A percentile compares a stretch with the other conserved stretches of the same genome.
These are phyloP conservation scores for Diabrotica virgifera DNA, from an alignment of 1,140 invertebrate species.

Conservation along the genomic window DNA sequence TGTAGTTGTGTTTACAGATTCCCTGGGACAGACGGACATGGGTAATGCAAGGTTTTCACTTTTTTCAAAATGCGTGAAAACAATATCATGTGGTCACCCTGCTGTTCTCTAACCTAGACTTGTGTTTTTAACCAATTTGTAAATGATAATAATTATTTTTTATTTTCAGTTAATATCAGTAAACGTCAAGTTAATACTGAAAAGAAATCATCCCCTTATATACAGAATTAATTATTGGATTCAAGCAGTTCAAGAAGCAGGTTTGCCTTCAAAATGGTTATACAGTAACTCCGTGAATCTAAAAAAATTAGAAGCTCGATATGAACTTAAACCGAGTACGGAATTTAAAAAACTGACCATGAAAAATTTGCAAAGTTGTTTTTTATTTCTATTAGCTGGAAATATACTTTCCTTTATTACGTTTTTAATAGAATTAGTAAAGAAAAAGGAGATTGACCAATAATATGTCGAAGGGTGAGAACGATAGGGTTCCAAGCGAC, in stretches of 20 bases:
- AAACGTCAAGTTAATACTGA: not conserved
- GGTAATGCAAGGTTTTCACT: no score
- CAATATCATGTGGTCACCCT: no score
- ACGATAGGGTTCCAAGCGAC: no score
- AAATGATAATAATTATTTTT: not conserved
- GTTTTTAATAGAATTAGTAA: not conserved
- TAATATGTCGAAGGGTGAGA: no score
- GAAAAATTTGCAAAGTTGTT: not conserved
- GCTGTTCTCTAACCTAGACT: no score
- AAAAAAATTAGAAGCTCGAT: not conserved
- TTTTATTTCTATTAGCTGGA: not conserved
- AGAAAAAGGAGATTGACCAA: no score
- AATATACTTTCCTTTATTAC: not conserved
- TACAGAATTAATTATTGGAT: slow-evolving; percentile 5
- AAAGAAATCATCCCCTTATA: not conserved
- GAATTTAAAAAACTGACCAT: not conserved
- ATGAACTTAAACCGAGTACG: not conserved
- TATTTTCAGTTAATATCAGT: not conserved
- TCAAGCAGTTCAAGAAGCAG: not conserved
- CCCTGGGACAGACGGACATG: no score
- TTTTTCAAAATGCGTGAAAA: no score
- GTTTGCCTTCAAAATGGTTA: not conserved
- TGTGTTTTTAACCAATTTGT: no score
- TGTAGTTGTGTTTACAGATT: no score
- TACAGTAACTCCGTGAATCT: not conserved